Percentiles rank a stretch among this genome's conserved stretches.
phyloP scores from a whole-genome alignment of 2,797 vertebrate species.

The Gymnodraco acuticeps region DNA sequence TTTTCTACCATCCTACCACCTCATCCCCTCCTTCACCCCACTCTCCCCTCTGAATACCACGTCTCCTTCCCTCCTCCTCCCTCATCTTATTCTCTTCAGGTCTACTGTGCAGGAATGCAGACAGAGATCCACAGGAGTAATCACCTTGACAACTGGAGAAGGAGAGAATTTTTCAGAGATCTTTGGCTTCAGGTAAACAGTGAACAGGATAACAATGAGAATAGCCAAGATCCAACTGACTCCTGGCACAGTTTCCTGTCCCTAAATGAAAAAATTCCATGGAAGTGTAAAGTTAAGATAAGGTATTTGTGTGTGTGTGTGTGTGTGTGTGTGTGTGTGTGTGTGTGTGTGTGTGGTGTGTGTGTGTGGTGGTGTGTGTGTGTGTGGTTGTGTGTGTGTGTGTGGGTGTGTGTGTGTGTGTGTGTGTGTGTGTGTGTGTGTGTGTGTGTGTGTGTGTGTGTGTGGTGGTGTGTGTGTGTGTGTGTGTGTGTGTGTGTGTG shows the following conservation, averaged over 20 bases:
- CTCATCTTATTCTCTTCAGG: constrained; percentile 76
- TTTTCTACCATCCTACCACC: neutral
- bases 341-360: constrained; percentile 2
- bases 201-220: constrained; percentile 43
- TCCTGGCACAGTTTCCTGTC: constrained; percentile 18
- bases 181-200: constrained; percentile 93
- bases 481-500: constrained; percentile 17
- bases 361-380: too few species aligned
- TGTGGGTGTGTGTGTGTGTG: too few species aligned
- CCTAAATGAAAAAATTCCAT: constrained; percentile 53
- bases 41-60: constrained; percentile 6
- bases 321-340: constrained; percentile 35
- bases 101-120: constrained; percentile 95
- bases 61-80: constrained; percentile 19
- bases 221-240: constrained; percentile 27
- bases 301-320: constrained; percentile 27
- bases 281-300: constrained; percentile 40
- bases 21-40: constrained; percentile 13
- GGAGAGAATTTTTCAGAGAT: constrained; percentile 97
- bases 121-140: constrained; percentile 93
- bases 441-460: too few species aligned
- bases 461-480: constrained; percentile 20
- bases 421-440: too few species aligned
- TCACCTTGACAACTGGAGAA: constrained; percentile 90
- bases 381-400: too few species aligned